Evolutionary conservation across 2,888 invertebrate genomes (phyloP).

Genomic region (Selenia dentaria): DNA sequence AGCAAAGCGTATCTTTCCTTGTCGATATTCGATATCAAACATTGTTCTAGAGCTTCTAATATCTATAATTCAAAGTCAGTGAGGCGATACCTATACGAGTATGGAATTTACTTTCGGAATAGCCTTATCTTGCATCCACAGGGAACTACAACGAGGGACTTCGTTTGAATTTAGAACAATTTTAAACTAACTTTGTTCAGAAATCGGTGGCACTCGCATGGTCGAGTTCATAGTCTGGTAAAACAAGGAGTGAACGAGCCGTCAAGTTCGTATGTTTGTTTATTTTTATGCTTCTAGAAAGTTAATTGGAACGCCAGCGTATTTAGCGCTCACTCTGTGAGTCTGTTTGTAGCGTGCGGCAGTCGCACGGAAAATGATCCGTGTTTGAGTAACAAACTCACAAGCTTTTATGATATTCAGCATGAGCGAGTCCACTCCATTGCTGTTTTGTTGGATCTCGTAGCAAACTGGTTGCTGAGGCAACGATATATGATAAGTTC

Average conservation of each 20-base stretch:
- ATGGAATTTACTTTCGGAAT: slow-evolving; percentile 46
- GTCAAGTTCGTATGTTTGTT: slow-evolving; percentile 35
- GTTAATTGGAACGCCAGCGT: slow-evolving; percentile 52
- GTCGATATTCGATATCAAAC: slow-evolving; percentile 22
- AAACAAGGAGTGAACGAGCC: slow-evolving; percentile 44
- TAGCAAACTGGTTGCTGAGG: too few relatives aligned
- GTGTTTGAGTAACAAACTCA: slow-evolving; percentile 45
- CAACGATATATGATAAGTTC: too few relatives aligned
- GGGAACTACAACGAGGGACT: slow-evolving; percentile 48
- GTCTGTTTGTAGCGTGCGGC: slow-evolving; percentile 55
- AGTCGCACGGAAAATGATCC: slow-evolving; percentile 52
- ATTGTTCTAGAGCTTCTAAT: slow-evolving; percentile 27
- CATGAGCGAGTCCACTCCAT: slow-evolving; percentile 33
- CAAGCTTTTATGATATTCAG: slow-evolving; percentile 48
- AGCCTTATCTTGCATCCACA: slow-evolving; percentile 50
- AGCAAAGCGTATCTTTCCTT: slow-evolving; percentile 3
- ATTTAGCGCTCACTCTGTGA: too few relatives aligned
- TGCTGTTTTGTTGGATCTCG: too few relatives aligned
- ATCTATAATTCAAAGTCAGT: slow-evolving; percentile 44
- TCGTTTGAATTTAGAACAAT: slow-evolving; percentile 54
- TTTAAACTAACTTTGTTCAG: slow-evolving; percentile 56
- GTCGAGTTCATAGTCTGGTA: slow-evolving; percentile 47
- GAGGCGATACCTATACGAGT: slow-evolving; percentile 43
- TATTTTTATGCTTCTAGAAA: slow-evolving; percentile 41
- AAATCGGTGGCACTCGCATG: slow-evolving; percentile 49